Base-by-base conservation (phyloP, 2,797 vertebrate species). In the Oophaga sylvatica region DNA sequence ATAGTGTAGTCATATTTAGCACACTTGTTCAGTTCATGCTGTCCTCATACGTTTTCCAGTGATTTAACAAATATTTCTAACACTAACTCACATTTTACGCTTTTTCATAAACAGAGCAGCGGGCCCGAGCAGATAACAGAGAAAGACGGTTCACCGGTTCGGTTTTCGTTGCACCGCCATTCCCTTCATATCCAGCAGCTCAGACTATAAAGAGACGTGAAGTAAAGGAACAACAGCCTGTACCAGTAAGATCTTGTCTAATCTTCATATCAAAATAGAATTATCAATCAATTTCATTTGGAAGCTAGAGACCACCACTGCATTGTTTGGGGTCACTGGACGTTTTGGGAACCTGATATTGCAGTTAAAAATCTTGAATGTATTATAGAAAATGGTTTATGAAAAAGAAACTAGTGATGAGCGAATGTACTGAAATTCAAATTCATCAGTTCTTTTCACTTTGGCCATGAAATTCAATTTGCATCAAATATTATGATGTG, bases 91-190 rank as follows among this genome's bases (percentile, higher is more conserved):
- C 89, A 53, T 63, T 88, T 88, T 68, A 83, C 91, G 3, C 35
- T 81, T 91, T 90, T 92, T 84, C 77, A 60, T 87, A 90, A 76
- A 91, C 92, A 99, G 98, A 99, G 83, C 97, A 98, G 89, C 95
- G 90, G 80, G 97, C 95, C 90, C 92, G 91, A 87, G 96, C 96
- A 0, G 95, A 95, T 90, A 96, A 94, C 91, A 94, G 95, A 88
- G 96, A 97, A 91, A 94, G 93, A 20, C 95, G 95, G 90, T 94
- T 96, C 5, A 95, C 95, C 90, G 95, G 94, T 86, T 93, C 95
- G 1, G 91, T 95, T 67, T 92, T 95, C 0, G 93, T 95, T 76
- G 93, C 95, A 88, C 96, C 97, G 12, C 96, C 96, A 0, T 95
- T 97, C 93, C 96, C 96, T 63, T 88, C 94, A 87, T 95, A 95